These are phyloP conservation scores for Eilema sororculum DNA, from an alignment of 2,888 invertebrate genomes.

Conservation along the genomic window DNA sequence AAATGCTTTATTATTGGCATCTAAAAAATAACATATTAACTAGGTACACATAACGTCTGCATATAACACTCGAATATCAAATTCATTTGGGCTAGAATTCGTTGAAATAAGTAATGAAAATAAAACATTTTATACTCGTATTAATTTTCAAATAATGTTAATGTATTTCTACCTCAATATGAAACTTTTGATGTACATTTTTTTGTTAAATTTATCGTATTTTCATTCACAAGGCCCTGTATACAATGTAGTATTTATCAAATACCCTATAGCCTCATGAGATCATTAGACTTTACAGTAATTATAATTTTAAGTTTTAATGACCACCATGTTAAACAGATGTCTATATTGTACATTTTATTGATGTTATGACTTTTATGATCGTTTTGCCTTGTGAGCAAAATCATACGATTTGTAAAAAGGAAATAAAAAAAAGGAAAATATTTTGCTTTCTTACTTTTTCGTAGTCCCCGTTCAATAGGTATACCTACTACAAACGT, in stretches of 20 bases:
- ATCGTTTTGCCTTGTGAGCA: neutral
- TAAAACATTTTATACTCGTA: too few species aligned
- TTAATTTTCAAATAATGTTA: too few species aligned
- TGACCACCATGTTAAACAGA: neutral
- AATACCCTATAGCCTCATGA: neutral
- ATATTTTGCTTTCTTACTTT: too few species aligned
- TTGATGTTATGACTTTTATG: neutral
- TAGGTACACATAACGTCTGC: too few species aligned
- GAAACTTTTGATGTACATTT: neutral
- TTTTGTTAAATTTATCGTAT: neutral
- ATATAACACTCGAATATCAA: too few species aligned
- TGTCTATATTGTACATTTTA: neutral
- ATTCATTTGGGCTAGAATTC: neutral
- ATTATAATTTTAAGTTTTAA: neutral
- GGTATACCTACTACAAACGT: neutral
- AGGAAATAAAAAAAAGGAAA: neutral
- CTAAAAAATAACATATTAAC: too few species aligned
- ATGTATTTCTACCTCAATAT: neutral
- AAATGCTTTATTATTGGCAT: neutral
- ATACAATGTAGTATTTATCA: neutral
- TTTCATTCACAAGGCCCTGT: neutral
- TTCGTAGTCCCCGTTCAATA: neutral
- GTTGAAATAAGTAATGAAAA: neutral
- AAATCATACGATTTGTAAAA: neutral
- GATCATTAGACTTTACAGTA: neutral